Conservation (phyloP, 2,888 invertebrate species). For the Matsumyia berberina region DNA sequence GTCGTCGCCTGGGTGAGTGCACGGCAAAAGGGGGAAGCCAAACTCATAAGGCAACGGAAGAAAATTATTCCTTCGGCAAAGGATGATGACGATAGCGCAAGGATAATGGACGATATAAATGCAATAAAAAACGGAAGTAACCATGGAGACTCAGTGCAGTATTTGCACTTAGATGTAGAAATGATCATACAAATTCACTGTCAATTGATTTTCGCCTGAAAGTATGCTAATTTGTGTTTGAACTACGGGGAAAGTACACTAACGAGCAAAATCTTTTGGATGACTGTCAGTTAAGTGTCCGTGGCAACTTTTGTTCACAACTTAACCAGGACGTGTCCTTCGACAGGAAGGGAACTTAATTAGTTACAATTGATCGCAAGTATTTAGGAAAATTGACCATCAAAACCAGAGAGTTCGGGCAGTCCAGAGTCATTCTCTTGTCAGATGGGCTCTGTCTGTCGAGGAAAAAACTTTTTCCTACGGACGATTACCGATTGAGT, state of each 20-base stretch:
- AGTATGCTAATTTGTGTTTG: too few relatives aligned
- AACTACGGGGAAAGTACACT: too few relatives aligned
- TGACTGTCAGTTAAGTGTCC: too few relatives aligned
- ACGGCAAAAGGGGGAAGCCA: neutral
- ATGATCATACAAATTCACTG: too few relatives aligned
- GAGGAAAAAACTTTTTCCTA: neutral
- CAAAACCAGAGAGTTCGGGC: too few relatives aligned
- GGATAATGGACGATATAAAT: conserved; percentile 19
- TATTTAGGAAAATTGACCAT: conserved; percentile 42
- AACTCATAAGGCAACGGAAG: conserved; percentile 15
- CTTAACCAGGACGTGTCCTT: conserved; percentile 30
- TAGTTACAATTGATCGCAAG: conserved; percentile 40
- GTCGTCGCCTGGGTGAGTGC: too few relatives aligned
- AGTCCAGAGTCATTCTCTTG: neutral
- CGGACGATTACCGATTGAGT: conserved; percentile 46
- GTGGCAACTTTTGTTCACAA: conserved; percentile 12
- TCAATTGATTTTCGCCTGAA: too few relatives aligned
- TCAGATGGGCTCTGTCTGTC: too few relatives aligned
- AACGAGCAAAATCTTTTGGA: too few relatives aligned
- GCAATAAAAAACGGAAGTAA: conserved; percentile 2
- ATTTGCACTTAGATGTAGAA: too few relatives aligned
- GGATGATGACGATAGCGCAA: neutral
- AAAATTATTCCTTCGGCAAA: neutral
- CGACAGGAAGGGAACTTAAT: conserved; percentile 21
- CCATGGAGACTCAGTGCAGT: too few relatives aligned